Percentiles rank a stretch among this genome's conserved stretches.
phyloP scores from a whole-genome alignment of 2,113 vertebrate species.

The Ovis aries region ARS-UI_Ramb_v3.0 NC_056059.1:49797001-49797500 shows the following conservation, averaged over 20 bases:
- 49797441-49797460: neutral
- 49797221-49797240: neutral
- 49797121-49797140: neutral
- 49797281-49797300: neutral
- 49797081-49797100: neutral
- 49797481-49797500: rapidly evolving
- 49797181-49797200: neutral
- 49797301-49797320: neutral
- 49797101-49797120: rapidly evolving
- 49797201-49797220: neutral
- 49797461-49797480: neutral
- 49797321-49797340: neutral
- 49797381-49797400: neutral
- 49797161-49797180: neutral
- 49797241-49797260: neutral
- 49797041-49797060: neutral
- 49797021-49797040: neutral
- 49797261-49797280: neutral
- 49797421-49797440: neutral
- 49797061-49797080: neutral
- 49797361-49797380: neutral
- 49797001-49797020: neutral
- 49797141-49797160: neutral
- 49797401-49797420: neutral
- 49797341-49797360: neutral